Base-by-base conservation (phyloP, 2,888 invertebrate species). In the Protodeltote pygarga region DNA sequence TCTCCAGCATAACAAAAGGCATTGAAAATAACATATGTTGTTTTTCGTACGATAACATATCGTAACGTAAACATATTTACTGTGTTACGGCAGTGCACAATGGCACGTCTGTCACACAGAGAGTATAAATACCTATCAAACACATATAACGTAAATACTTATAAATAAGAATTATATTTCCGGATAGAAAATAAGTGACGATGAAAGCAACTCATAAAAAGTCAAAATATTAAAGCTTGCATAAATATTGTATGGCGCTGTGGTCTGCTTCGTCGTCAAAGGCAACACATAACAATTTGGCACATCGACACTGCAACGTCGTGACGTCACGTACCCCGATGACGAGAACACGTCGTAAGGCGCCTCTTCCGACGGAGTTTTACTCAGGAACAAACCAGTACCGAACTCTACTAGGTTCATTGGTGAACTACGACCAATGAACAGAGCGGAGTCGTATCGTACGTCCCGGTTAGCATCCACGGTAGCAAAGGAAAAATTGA, bases 351-450 rank as follows among this genome's bases (percentile, higher is more conserved):
- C 94, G 92, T 92, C 94, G 80, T 84, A 95, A 93, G 92, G 96
- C 85, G 95, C 95, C 93, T 97, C 97, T 93, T 97, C 97, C 87
- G 97, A 97, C 83, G 97, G 97, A 80, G 97, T 97, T 93, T 97
- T 97, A 94, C 95, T 96, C 89, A 95, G 93, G 94, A 98, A 97
- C 89, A 98, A 94, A 91, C 98, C 98, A 81, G 97, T 96, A 90
- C 98, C 97, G 93, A 98, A 97, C 94, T 98, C 98, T 91, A 98
- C 98, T 94, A 98, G 94, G 94, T 97, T 97, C 93, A 97, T 97
- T 83, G 97, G 97, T 82, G 97, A 97, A 93, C 97, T 97, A 87
- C 29, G 46, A 65, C 73, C 83, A 84, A 83, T 81, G 79, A 80
- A 85, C 77, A 73, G 59, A 81, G 85, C 65, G 76, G 78, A 71